These are phyloP conservation scores for Lutjanus campechanus DNA, from an alignment of 2,797 vertebrate genomes.

Conservation along the genomic window DNA sequence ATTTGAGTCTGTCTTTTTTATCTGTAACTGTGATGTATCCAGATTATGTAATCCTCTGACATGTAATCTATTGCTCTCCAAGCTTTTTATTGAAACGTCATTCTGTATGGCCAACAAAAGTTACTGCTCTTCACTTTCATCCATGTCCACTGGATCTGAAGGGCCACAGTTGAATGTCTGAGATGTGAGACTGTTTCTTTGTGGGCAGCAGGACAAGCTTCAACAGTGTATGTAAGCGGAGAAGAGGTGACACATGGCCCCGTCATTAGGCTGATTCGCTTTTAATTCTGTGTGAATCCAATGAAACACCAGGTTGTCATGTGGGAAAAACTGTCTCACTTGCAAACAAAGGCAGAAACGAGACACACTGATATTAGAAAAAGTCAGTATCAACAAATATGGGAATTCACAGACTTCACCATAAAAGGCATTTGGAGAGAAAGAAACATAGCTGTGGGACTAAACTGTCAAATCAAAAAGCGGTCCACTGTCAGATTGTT, in stretches of 20 bases:
- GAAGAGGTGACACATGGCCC: not conserved
- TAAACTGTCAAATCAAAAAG: not conserved
- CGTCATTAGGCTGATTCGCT: too few relatives aligned
- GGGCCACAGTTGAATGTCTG: too few relatives aligned
- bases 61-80: too few relatives aligned
- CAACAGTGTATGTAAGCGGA: not conserved
- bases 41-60: too few relatives aligned
- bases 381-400: not conserved
- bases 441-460: not conserved
- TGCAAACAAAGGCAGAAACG: not conserved
- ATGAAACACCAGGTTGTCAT: not conserved
- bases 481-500: not conserved
- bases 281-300: not conserved
- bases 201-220: conserved; percentile 16
- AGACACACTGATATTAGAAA: not conserved
- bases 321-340: not conserved
- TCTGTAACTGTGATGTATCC: too few relatives aligned
- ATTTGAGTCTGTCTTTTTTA: too few relatives aligned
- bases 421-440: not conserved
- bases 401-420: not conserved
- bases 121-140: too few relatives aligned
- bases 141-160: too few relatives aligned
- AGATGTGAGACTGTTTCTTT: not conserved
- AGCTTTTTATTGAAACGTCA: not conserved
- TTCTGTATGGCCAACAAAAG: not conserved